phyloP scores from a whole-genome alignment of 37 sponge, comb jelly and placozoan species.

The Geodia barretti region DNA sequence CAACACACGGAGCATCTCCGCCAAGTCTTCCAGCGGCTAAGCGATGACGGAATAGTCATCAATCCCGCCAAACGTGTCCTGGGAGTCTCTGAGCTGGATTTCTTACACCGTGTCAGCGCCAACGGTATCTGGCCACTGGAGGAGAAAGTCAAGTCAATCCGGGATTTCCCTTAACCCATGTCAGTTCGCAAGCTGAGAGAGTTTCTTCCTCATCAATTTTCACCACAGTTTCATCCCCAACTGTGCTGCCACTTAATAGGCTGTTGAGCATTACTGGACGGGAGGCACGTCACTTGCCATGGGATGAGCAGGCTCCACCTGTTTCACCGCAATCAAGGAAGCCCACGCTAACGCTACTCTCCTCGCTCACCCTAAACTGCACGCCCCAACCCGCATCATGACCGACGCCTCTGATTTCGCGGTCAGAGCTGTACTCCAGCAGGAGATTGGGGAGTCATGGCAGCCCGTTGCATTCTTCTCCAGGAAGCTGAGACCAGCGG shows the following conservation, averaged over 20 bases:
- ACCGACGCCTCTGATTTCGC: conserved; percentile 58
- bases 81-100: not conserved
- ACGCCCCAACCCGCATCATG: conserved; percentile 55
- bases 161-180: not conserved
- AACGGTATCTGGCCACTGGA: not conserved
- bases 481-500: not conserved
- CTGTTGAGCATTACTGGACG: conserved; percentile 5
- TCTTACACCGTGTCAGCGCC: not conserved
- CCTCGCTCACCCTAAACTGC: conserved; percentile 43
- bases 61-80: conserved; percentile 1
- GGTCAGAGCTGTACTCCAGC: conserved; percentile 4
- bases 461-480: too few relatives aligned
- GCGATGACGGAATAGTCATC: conserved; percentile 16
- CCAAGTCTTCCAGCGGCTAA: conserved; percentile 21
- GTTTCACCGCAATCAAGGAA: conserved; percentile 37
- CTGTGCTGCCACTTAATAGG: conserved; percentile 13
- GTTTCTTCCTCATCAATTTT: conserved; percentile 22
- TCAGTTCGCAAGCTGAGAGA: not conserved
- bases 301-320: not conserved
- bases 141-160: not conserved
- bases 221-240: conserved; percentile 27
- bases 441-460: not conserved
- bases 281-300: conserved; percentile 18
- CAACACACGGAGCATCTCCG: too few relatives aligned
- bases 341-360: conserved; percentile 38